A percentile compares a stretch with the other conserved stretches of the same genome.
These are phyloP conservation scores for Picathartes gymnocephalus DNA, from an alignment of 2,113 vertebrate species.

Conservation along the genomic window DNA sequence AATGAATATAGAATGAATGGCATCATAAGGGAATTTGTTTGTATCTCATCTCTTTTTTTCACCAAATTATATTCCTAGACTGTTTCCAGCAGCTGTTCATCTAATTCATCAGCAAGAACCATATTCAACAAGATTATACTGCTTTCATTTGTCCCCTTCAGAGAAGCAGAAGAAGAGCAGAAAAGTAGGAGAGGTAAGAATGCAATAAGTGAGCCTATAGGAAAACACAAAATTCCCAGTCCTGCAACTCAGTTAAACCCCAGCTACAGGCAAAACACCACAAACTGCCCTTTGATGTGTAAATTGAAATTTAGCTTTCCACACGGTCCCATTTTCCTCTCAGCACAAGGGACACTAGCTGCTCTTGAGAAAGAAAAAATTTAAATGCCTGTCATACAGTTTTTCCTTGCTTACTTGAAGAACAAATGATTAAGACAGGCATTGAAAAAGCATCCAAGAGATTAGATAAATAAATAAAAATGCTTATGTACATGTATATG, in stretches of 20 bases:
- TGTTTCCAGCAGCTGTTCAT: slow-evolving; percentile 46
- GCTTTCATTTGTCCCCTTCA: background rate
- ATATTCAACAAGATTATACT: slow-evolving; percentile 27
- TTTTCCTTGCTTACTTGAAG: slow-evolving; percentile 35
- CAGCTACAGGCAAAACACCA: background rate
- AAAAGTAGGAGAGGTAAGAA: background rate
- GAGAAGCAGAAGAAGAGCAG: background rate
- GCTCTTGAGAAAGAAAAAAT: background rate
- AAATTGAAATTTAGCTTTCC: slow-evolving; percentile 24
- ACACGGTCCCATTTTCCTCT: background rate
- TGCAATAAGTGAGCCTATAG: background rate
- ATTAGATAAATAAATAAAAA: slow-evolving; percentile 29
- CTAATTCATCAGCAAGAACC: slow-evolving; percentile 51
- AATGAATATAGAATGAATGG: slow-evolving; percentile 18
- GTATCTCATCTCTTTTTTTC: slow-evolving; percentile 18
- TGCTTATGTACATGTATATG: background rate
- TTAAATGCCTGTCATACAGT: background rate
- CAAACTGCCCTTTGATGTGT: slow-evolving; percentile 12
- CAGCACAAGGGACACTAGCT: background rate
- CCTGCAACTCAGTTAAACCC: background rate
- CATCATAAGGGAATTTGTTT: slow-evolving; percentile 37
- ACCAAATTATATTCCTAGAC: slow-evolving; percentile 27
- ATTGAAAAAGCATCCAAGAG: background rate
- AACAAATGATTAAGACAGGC: slow-evolving; percentile 11
- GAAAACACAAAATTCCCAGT: slow-evolving; percentile 14